Evolutionary conservation across 1,140 invertebrate species (phyloP).

Genomic region (Eulimnadia texana): DNA sequence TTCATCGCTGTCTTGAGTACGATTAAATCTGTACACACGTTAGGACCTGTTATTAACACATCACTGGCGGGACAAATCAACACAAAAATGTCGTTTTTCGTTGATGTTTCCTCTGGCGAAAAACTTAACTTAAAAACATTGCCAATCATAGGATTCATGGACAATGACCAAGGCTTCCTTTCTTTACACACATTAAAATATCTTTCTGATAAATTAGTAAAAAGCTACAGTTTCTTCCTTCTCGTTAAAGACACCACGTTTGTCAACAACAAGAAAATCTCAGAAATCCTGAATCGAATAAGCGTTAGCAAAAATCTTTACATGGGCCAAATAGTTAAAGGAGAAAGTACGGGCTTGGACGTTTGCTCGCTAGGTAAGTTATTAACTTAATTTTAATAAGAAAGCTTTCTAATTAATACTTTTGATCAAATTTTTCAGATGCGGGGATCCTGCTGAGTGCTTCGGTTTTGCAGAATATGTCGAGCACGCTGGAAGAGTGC

Average conservation of each 20-base stretch:
- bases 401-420: not conserved
- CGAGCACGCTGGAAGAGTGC: slow-evolving; percentile 65
- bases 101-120: slow-evolving; percentile 48
- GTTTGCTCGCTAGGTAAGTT: slow-evolving; percentile 8
- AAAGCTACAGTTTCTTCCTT: slow-evolving; percentile 82
- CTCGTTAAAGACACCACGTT: slow-evolving; percentile 66
- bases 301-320: slow-evolving; percentile 69
- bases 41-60: slow-evolving; percentile 60
- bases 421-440: slow-evolving; percentile 33
- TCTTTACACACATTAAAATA: slow-evolving; percentile 78
- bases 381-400: not conserved
- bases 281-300: slow-evolving; percentile 51
- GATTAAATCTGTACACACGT: slow-evolving; percentile 47
- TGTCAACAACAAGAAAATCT: slow-evolving; percentile 53
- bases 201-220: slow-evolving; percentile 68
- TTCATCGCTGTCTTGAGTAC: slow-evolving; percentile 68
- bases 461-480: slow-evolving; percentile 53
- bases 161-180: slow-evolving; percentile 51
- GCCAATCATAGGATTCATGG: slow-evolving; percentile 66
- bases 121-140: slow-evolving; percentile 46
- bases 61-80: slow-evolving; percentile 55
- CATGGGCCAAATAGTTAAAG: slow-evolving; percentile 35
- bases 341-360: not conserved
- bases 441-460: slow-evolving; percentile 59
- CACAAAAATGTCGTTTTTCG: slow-evolving; percentile 59